phyloP scores from a whole-genome alignment of 2,888 invertebrate species.

The Koerneria pararmatus region DNA sequence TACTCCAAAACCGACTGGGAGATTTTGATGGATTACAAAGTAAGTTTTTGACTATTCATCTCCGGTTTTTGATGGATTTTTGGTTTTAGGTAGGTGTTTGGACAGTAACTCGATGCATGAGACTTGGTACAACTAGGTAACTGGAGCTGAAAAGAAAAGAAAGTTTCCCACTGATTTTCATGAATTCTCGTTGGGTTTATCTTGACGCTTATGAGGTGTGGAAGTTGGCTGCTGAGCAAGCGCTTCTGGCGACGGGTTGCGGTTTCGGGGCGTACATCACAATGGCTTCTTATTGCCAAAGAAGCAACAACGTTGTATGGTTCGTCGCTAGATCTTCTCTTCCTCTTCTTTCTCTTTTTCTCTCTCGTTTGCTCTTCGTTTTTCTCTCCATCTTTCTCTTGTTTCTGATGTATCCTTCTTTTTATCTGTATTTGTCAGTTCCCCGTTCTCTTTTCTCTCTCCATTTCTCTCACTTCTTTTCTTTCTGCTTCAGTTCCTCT shows the following conservation, averaged over 20 bases:
- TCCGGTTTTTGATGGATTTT: too few species aligned
- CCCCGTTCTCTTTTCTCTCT: too few species aligned
- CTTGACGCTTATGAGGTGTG: slow-evolving; percentile 42
- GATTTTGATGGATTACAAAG: slow-evolving; percentile 43
- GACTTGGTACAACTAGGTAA: too few species aligned
- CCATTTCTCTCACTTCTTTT: too few species aligned
- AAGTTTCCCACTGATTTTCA: too few species aligned
- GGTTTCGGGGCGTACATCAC: slow-evolving; percentile 60
- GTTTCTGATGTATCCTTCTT: not conserved
- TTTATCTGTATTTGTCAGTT: too few species aligned
- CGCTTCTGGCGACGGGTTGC: slow-evolving; percentile 54
- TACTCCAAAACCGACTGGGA: slow-evolving; percentile 55
- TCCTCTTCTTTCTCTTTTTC: not conserved
- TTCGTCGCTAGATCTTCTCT: too few species aligned
- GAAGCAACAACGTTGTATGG: slow-evolving; percentile 57
- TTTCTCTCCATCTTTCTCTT: not conserved
- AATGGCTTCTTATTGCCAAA: slow-evolving; percentile 58
- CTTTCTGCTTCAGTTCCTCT: too few species aligned
- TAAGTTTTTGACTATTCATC: too few species aligned
- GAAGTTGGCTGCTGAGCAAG: slow-evolving; percentile 54
- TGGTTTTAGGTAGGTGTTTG: not conserved
- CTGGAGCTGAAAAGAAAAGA: too few species aligned
- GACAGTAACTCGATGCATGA: too few species aligned
- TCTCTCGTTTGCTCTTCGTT: not conserved
- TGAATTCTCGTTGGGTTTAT: too few species aligned